phyloP scores from a whole-genome alignment of 2,888 invertebrate species.

The Drosophila siamana region DNA sequence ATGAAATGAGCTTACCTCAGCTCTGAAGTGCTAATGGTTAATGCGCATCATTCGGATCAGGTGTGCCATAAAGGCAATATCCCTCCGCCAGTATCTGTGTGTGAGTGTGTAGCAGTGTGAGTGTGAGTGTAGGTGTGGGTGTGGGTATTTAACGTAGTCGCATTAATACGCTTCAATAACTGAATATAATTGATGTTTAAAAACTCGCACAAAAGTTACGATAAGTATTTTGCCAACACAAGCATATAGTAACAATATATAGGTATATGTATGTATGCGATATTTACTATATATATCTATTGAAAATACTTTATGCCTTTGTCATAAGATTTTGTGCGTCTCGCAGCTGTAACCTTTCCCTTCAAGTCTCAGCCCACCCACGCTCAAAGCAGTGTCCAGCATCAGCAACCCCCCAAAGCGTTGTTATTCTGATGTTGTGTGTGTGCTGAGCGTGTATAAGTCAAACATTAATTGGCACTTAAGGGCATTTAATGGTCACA shows the following conservation, averaged over 20 bases:
- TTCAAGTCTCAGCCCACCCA: not conserved
- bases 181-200: conserved; percentile 75
- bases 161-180: conserved; percentile 72
- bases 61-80: conserved; percentile 29
- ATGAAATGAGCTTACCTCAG: conserved; percentile 36
- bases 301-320: conserved; percentile 58
- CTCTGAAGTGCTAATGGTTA: conserved; percentile 45
- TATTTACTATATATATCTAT: conserved; percentile 40
- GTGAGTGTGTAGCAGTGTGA: not conserved
- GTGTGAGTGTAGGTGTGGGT: conserved; percentile 3
- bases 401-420: conserved; percentile 30
- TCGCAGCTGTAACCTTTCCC: conserved; percentile 70
- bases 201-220: conserved; percentile 70
- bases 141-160: conserved; percentile 51
- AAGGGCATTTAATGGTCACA: conserved; percentile 72
- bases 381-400: conserved; percentile 29
- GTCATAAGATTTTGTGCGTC: conserved; percentile 68
- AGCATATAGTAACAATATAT: conserved; percentile 13
- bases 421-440: conserved; percentile 21
- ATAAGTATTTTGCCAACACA: conserved; percentile 54
- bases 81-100: not conserved
- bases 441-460: conserved; percentile 46
- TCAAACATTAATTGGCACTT: conserved; percentile 77
- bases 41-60: conserved; percentile 51
- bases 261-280: conserved; percentile 10